Evolutionary conservation across 1,140 invertebrate genomes (phyloP), one percentile per base, ranked within the genome.

Genomic region (Procambarus clarkii): DNA sequence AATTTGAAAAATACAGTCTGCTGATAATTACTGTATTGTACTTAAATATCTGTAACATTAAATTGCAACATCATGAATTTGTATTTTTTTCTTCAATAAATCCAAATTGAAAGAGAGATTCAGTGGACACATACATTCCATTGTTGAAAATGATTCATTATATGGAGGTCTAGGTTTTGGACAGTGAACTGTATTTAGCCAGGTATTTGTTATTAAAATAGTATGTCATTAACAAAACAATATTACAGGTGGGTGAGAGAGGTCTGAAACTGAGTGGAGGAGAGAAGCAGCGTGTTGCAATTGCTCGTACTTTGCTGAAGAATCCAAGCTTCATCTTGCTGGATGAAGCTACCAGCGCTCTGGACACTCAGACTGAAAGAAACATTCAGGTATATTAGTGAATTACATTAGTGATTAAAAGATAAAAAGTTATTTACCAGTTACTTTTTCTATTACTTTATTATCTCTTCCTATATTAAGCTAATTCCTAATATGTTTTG

Each of bases 261-360:
- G 95, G 95, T 7, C 90, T 95, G 44, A 95, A 95, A 92, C 91
- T 95, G 58, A 94, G 94, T 94, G 98, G 98, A 2, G 98, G 98
- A 34, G 98, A 99, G 94, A 99, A 99, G 93, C 98, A 99, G 94
- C 95, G 98, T 93, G 97, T 99, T 81, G 98, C 98, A 0, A 99
- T 99, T 91, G 98, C 98, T 0, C 94, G 98, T 89, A 98, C 98
- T 0, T 95, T 99, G 24, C 95, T 99, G 9, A 99, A 99, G 94
- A 95, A 97, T 15, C 98, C 98, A 2, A 94, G 96, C n/a, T 96
- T 98, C 86, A 97, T 99, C 71, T 94, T 99, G 15, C 94, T 99
- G 0, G 98, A 99, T 94, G 98, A 99, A 95, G 98, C 97, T 15
- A 98, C 97, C 0, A 97, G 97, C 90, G 97, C 97, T 7, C 94